A percentile compares a stretch with the other conserved stretches of the same genome.
Evolutionary conservation across 1,140 invertebrate genomes (phyloP).

Genomic region (Eurytemora carolleeae): DNA sequence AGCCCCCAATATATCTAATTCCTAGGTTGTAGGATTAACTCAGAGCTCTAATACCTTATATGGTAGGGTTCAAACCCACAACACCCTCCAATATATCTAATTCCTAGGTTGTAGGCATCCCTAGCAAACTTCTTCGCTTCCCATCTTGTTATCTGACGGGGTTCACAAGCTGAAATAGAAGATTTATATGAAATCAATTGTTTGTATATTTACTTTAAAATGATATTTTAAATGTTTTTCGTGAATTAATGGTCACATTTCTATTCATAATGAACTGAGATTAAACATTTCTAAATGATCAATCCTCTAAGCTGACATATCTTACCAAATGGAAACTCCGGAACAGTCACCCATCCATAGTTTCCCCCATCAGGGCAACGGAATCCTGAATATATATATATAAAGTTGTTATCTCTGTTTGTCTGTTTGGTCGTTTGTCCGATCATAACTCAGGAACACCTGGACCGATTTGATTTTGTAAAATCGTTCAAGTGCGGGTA

Average conservation of each 20-base stretch:
- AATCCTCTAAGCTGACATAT: not conserved
- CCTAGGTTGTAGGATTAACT: constrained; percentile 23
- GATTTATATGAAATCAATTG: not conserved
- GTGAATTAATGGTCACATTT: too few relatives aligned
- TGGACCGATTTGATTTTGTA: too few relatives aligned
- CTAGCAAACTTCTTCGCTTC: constrained; percentile 25
- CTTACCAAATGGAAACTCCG: constrained; percentile 27
- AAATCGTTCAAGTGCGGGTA: too few relatives aligned
- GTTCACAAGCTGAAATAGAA: constrained; percentile 24
- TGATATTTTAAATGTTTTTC: not conserved
- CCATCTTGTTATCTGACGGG: constrained; percentile 25
- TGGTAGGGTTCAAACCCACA: constrained; percentile 18
- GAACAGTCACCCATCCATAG: constrained; percentile 25
- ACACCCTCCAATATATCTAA: constrained; percentile 27
- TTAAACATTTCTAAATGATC: not conserved
- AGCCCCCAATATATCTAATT: constrained; percentile 26
- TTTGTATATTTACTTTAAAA: not conserved
- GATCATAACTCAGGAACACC: too few relatives aligned
- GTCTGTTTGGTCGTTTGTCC: too few relatives aligned
- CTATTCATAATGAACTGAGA: too few relatives aligned
- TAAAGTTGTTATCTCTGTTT: too few relatives aligned
- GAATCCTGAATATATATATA: too few relatives aligned
- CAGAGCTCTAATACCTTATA: too few relatives aligned
- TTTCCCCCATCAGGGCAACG: constrained; percentile 22
- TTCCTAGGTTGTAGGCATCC: constrained; percentile 25